phyloP scores from a whole-genome alignment of 2,888 invertebrate species.

The Latheticus oryzae region DNA sequence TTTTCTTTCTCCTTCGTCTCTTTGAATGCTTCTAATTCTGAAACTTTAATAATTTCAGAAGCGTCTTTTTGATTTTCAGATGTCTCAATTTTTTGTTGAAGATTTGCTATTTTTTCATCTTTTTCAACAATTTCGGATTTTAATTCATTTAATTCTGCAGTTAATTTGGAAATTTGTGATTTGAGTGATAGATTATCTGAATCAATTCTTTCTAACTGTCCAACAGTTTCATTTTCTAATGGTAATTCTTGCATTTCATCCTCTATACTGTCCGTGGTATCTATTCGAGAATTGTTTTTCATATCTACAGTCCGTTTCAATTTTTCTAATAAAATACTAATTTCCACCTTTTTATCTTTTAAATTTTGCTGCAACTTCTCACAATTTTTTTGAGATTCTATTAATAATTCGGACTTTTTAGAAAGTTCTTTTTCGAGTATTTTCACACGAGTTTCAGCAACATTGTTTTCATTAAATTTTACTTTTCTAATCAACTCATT shows the following conservation, averaged over 20 bases:
- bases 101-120: background rate
- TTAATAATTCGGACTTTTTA: background rate
- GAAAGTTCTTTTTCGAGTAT: background rate
- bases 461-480: background rate
- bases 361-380: background rate
- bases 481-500: constrained; percentile 2
- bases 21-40: background rate
- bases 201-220: too few species aligned
- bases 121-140: background rate
- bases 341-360: background rate
- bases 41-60: background rate
- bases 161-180: background rate
- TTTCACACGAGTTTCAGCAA: background rate
- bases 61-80: background rate
- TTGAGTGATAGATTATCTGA: too few species aligned
- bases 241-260: background rate
- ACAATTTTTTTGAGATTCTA: background rate
- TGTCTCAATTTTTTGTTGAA: background rate
- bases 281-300: background rate
- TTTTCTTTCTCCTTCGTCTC: too few species aligned
- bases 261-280: background rate
- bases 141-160: background rate
- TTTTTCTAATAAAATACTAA: background rate
- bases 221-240: background rate
- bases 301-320: background rate